phyloP scores from a whole-genome alignment of 2,113 vertebrate species.

The Petromus typicus region DNA sequence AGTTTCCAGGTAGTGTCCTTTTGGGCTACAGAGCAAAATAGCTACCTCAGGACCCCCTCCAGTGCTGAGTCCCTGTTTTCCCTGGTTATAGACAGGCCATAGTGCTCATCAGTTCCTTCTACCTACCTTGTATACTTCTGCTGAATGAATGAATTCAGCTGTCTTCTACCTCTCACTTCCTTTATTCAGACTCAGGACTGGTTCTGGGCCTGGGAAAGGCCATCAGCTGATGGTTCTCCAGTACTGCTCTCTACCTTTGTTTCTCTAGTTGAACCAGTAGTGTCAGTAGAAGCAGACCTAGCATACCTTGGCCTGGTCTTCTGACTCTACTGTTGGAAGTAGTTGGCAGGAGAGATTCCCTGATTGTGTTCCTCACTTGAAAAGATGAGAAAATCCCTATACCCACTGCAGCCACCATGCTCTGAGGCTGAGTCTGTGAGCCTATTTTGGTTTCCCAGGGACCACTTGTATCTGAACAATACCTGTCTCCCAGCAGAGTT shows the following conservation, averaged over 20 bases:
- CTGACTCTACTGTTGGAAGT: too few relatives aligned
- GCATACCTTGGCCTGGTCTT: background rate
- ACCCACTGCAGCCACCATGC: background rate
- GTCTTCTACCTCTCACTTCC: background rate
- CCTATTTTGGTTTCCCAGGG: background rate
- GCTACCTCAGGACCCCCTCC: background rate
- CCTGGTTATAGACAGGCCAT: background rate
- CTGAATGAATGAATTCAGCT: rapidly evolving
- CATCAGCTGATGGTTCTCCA: background rate
- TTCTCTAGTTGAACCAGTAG: background rate
- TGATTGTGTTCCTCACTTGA: background rate
- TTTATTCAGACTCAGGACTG: background rate
- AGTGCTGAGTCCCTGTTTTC: background rate
- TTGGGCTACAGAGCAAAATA: background rate
- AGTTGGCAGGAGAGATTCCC: background rate
- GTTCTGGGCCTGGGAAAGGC: background rate
- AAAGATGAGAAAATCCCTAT: rapidly evolving
- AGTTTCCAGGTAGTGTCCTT: slow-evolving; percentile 86
- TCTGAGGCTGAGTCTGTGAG: background rate
- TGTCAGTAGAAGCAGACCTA: background rate
- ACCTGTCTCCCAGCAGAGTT: slow-evolving; percentile 77
- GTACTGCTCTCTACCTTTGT: background rate
- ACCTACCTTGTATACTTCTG: background rate
- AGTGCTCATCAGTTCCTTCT: rapidly evolving
- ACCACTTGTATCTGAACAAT: background rate